Percentiles rank a stretch among this genome's conserved stretches.
phyloP scores from a whole-genome alignment of 2,113 vertebrate genomes.

The Embiotoca jacksoni region DNA sequence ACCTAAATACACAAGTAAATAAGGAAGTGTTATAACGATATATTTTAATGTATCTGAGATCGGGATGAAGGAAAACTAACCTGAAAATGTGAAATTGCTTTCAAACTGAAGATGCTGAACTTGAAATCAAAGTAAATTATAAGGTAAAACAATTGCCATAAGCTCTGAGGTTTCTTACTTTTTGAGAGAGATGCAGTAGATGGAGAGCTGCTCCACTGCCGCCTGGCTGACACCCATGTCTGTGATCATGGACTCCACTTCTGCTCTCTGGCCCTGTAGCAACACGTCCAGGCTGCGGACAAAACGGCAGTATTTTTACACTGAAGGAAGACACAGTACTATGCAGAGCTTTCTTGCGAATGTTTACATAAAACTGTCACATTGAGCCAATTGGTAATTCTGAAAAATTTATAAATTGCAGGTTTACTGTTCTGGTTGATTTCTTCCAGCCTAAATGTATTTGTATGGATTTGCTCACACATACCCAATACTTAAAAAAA shows the following conservation, averaged over 20 bases:
- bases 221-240: slow-evolving; percentile 93
- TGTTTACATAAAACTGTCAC: neutral
- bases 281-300: slow-evolving; percentile 88
- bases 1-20: no score
- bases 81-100: no score
- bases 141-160: neutral
- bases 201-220: slow-evolving; percentile 93
- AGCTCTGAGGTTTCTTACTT: slow-evolving; percentile 84
- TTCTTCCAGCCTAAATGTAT: no score
- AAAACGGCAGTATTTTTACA: slow-evolving; percentile 4
- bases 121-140: neutral
- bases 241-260: slow-evolving; percentile 96
- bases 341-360: no score
- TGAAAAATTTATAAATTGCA: neutral
- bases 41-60: no score
- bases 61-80: no score
- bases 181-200: slow-evolving; percentile 97
- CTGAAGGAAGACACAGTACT: neutral
- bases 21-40: no score
- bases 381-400: neutral
- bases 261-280: slow-evolving; percentile 91
- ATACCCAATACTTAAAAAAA: neutral
- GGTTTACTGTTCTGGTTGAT: neutral
- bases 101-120: no score
- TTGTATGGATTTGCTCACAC: neutral